Conservation (phyloP, 2,888 invertebrate genomes). For the Notocelia uddmanniana region DNA sequence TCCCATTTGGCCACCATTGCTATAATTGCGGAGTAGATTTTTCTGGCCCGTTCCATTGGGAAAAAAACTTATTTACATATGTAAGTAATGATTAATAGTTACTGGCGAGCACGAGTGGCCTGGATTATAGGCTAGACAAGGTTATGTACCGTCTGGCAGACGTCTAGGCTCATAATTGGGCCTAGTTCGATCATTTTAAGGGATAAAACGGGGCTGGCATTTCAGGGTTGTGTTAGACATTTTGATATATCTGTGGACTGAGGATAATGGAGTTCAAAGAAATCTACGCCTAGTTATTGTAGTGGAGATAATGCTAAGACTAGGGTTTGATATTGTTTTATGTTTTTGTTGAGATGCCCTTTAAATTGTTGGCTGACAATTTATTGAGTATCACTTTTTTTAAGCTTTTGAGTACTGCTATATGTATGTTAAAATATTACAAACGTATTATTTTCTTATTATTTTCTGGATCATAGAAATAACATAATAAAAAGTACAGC, state of each 20-base stretch:
- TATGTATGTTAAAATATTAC: no score
- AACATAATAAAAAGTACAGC: no score
- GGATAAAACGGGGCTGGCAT: background rate
- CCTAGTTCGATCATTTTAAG: conserved; percentile 7
- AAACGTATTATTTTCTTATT: no score
- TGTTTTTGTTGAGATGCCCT: conserved; percentile 52
- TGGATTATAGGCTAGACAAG: conserved; percentile 11
- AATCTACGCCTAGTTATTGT: background rate
- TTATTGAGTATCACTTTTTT: conserved; percentile 55
- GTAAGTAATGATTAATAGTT: conserved; percentile 35
- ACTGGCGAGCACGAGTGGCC: conserved; percentile 1
- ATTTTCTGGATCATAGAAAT: no score
- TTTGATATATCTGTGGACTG: background rate
- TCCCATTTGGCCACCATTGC: conserved; percentile 42
- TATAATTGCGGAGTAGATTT: conserved; percentile 43
- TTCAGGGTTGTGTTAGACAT: background rate
- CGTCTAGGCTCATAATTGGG: conserved; percentile 49
- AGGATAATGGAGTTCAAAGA: background rate
- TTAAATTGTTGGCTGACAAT: conserved; percentile 70
- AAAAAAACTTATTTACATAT: conserved; percentile 48
- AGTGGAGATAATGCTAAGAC: conserved; percentile 24
- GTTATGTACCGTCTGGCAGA: conserved; percentile 52
- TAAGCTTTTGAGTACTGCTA: background rate
- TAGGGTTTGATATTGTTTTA: conserved; percentile 41
- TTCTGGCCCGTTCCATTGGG: conserved; percentile 39